A percentile compares a stretch with the other conserved stretches of the same genome.
phyloP scores from a whole-genome alignment of 1,140 invertebrate species.

The Drosophila punjabiensis region DNA sequence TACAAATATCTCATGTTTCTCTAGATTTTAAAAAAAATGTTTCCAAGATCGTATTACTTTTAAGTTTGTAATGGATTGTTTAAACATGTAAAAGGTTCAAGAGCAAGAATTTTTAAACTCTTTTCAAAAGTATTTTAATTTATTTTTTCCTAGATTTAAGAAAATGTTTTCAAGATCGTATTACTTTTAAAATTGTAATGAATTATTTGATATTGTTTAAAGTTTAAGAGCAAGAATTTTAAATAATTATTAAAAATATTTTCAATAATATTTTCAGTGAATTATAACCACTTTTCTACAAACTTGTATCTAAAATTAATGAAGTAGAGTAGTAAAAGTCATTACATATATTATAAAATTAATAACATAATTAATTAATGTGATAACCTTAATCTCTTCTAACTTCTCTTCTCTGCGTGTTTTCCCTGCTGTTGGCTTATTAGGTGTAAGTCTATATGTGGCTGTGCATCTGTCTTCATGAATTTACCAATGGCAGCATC shows the following conservation, averaged over 20 bases:
- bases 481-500: constrained; percentile 53
- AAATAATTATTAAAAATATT: too few species aligned
- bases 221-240: background rate
- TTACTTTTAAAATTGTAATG: background rate
- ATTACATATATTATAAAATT: background rate
- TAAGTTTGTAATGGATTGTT: too few species aligned
- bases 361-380: background rate
- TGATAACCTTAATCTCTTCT: background rate
- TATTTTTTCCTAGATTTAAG: background rate
- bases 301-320: too few species aligned
- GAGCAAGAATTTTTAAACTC: too few species aligned
- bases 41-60: background rate
- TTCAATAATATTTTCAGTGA: too few species aligned
- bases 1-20: background rate
- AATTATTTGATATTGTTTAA: background rate
- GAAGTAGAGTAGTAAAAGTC: background rate
- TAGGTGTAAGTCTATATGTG: constrained; percentile 53
- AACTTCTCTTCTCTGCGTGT: background rate
- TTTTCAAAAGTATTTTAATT: too few species aligned
- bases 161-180: background rate
- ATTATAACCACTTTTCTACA: too few species aligned
- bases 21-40: background rate
- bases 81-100: background rate
- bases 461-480: constrained; percentile 64
- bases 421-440: constrained; percentile 59